These are phyloP conservation scores for Aramus guarauna DNA, from an alignment of 2,113 vertebrate genomes.

Conservation along the genomic window DNA sequence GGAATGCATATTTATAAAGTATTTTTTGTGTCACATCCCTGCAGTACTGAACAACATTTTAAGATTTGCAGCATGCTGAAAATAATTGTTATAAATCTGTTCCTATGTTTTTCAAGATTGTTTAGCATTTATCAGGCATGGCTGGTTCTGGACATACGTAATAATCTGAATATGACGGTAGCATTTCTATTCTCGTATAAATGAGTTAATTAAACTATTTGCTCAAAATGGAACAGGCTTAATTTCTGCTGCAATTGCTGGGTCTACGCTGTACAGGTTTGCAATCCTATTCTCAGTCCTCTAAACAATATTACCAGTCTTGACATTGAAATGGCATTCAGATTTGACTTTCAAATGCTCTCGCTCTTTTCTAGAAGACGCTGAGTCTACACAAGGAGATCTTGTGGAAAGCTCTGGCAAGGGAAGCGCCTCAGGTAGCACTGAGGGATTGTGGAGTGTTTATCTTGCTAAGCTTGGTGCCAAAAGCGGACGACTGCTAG, in stretches of 20 bases:
- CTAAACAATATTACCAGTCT: neutral
- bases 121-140: neutral
- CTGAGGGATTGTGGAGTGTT: neutral
- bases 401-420: neutral
- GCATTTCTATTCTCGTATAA: neutral
- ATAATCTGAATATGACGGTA: neutral
- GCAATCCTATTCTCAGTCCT: neutral
- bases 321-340: neutral
- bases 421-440: neutral
- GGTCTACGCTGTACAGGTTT: neutral
- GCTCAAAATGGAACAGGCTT: neutral
- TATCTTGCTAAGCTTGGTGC: neutral
- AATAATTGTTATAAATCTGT: neutral
- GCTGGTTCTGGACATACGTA: neutral
- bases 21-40: neutral
- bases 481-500: neutral
- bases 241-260: neutral
- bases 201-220: neutral
- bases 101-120: neutral
- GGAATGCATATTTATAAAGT: neutral
- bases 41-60: neutral
- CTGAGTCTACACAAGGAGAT: neutral
- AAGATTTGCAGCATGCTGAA: neutral
- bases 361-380: neutral
- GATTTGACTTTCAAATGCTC: neutral